Evolutionary conservation across 2,888 invertebrate genomes (phyloP).

Genomic region (Chaitophorus viminalis): DNA sequence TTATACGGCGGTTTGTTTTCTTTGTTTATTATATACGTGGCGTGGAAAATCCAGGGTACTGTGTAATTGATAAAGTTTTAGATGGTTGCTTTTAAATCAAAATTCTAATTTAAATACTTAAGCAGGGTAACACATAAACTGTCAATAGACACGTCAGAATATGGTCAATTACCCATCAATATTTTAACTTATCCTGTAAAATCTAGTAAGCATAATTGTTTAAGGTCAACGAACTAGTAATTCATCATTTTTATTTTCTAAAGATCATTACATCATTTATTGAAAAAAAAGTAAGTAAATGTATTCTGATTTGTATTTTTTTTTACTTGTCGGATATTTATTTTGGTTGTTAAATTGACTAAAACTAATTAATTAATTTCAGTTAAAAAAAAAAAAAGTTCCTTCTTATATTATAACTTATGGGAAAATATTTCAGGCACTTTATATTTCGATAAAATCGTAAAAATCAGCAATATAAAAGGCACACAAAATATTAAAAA

Average conservation of each 20-base stretch:
- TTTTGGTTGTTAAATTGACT: no score
- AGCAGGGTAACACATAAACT: background rate
- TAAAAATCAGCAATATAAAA: no score
- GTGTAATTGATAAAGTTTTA: background rate
- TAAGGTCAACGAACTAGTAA: background rate
- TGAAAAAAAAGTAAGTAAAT: background rate
- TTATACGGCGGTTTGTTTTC: background rate
- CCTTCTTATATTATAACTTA: no score
- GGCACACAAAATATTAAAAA: no score
- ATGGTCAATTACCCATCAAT: background rate
- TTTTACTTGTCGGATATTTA: no score
- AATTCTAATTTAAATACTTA: background rate
- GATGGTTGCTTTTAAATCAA: background rate
- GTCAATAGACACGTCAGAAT: background rate
- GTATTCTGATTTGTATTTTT: no score
- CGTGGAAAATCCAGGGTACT: background rate
- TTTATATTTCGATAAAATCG: no score
- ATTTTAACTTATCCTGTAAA: background rate
- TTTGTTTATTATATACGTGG: background rate
- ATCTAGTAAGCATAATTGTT: background rate
- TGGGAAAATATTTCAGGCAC: no score
- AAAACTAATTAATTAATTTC: no score
- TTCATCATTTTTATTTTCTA: background rate
- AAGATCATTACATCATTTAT: no score
- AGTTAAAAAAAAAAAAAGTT: no score